phyloP scores from a whole-genome alignment of 2,797 vertebrate species.

The Urocyon cinereoargenteus region DNA sequence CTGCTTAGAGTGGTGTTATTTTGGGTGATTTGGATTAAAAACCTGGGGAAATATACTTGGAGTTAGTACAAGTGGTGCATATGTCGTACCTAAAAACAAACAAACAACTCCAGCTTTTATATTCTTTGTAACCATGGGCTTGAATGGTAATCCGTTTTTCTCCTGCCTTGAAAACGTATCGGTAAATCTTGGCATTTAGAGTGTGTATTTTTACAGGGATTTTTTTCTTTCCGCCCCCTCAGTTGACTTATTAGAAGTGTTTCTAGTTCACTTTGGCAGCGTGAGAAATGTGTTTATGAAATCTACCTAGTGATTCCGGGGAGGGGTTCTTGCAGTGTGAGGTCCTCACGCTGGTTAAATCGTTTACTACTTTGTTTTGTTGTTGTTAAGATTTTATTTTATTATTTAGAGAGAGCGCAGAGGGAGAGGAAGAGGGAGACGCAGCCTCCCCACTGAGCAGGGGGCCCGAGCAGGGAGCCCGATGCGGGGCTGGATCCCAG shows the following conservation, averaged over 20 bases:
- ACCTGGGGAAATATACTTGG: conserved; percentile 5
- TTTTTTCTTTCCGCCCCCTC: no score
- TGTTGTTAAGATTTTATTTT: no score
- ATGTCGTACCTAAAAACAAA: neutral
- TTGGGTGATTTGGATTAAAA: conserved; percentile 50
- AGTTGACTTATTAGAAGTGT: neutral
- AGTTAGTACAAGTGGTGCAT: conserved; percentile 4
- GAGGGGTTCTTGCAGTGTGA: no score
- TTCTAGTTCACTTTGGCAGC: neutral
- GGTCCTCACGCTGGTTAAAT: no score
- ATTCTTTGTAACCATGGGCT: neutral
- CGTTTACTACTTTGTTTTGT: no score
- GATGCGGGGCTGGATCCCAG: no score
- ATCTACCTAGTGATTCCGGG: neutral
- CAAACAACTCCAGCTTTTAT: neutral
- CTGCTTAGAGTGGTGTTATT: neutral
- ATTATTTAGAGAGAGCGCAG: no score
- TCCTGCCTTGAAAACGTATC: neutral
- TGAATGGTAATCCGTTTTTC: neutral
- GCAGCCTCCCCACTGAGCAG: no score
- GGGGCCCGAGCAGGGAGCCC: no score
- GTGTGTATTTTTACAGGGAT: neutral
- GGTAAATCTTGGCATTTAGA: neutral
- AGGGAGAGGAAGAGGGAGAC: no score
- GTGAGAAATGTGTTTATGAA: neutral